Base-by-base conservation (phyloP, 2,888 invertebrate genomes). In the Lycophotia porphyrea region DNA sequence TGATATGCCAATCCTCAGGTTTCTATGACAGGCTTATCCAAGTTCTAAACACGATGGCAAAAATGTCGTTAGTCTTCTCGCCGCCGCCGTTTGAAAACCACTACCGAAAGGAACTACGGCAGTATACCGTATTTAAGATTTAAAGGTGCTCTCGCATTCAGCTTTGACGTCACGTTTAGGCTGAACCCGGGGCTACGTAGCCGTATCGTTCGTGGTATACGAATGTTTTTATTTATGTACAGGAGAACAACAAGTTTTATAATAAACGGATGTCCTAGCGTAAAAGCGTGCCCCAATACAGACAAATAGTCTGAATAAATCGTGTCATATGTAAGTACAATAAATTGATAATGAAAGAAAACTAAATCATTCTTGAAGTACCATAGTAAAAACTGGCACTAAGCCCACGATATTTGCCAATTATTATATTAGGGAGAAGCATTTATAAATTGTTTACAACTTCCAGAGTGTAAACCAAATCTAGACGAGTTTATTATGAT, bases 351-450 rank as follows among this genome's bases (percentile, higher is more conserved):
- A 61, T 39, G 9, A 47, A 71, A 44, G 8, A 52, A 71, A 66
- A 39, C 36, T 61, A 36, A 76, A 65, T 64, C 27, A 68, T 34
- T 49, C 11, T 31, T 21, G 42, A 8, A 68, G 52, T 39, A 64
- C n/a, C 31, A 11, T 42, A 21, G 8, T 39, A n/a, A 68, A 68
- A 58, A 74, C 49, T 69, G 80, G 74, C 68, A 65, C 24, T 9
- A 9, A 36, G 79, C 79, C 80, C n/a, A 80, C 42, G 44, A n/a
- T 27, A 52, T 61, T 79, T 69, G 79, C 64, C 80, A 79, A 80
- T 52, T 69, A 36, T 55, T 7, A 55, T 79, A 79, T 42, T 64
- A 79, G 27, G 58, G 39, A 49, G 15, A 3, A 64, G 39, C 42
- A 64, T 36, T 64, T 47, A 61, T 36, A 52, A 55, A 15, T 49